phyloP scores from a whole-genome alignment of 2,113 vertebrate species.

The Bolborhynchus lineola region DNA sequence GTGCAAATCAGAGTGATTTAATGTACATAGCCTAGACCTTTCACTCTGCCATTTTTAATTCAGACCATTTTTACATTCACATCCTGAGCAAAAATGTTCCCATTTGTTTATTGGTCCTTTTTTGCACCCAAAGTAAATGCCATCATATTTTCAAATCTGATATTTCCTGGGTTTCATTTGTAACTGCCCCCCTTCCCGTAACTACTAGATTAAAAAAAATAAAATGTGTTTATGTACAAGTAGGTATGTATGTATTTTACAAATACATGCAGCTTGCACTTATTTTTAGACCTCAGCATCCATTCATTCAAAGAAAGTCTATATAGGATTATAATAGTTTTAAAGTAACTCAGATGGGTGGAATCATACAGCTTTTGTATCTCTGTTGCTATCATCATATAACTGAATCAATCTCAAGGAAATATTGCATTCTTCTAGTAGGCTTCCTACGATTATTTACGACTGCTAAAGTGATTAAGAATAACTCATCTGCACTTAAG shows the following conservation, averaged over 20 bases:
- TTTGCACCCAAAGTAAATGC: not conserved
- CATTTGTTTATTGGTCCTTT: not conserved
- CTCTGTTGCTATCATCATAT: not conserved
- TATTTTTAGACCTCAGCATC: not conserved
- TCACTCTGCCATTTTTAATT: not conserved
- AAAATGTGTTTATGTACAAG: not conserved
- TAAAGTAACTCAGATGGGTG: not conserved
- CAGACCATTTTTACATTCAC: not conserved
- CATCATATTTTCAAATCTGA: not conserved
- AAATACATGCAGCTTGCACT: not conserved
- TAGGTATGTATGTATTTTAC: not conserved
- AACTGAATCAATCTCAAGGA: not conserved
- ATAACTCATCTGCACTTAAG: not conserved
- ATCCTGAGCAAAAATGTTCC: not conserved
- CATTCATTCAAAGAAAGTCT: not conserved
- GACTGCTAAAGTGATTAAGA: not conserved
- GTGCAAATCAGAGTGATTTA: not conserved
- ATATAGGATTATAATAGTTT: not conserved
- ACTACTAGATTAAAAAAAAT: not conserved
- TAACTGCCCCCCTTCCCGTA: not conserved
- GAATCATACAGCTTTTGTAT: not conserved
- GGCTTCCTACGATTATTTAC: not conserved
- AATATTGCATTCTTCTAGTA: not conserved
- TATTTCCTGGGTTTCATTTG: not conserved
- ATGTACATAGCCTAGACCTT: not conserved